Evolutionary conservation across 2,113 vertebrate species (phyloP).

Genomic region (Notothenia rossii): DNA sequence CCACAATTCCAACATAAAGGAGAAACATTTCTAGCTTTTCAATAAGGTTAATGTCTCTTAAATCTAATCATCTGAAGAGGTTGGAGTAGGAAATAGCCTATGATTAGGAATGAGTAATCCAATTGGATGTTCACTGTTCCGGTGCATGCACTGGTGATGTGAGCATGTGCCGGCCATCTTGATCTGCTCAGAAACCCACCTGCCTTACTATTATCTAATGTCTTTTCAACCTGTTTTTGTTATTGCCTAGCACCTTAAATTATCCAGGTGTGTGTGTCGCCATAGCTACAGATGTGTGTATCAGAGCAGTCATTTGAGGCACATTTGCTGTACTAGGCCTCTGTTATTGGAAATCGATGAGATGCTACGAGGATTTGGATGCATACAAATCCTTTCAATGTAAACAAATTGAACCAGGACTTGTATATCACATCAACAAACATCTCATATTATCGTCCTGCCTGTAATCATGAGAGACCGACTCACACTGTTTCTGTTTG

Average conservation of each 20-base stretch:
- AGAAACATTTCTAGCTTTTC: background rate
- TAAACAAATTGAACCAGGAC: background rate
- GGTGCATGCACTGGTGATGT: background rate
- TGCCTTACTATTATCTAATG: constrained; percentile 1
- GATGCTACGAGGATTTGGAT: constrained; percentile 16
- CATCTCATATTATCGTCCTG: constrained; percentile 18
- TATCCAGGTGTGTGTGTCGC: constrained; percentile 60
- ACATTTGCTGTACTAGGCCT: constrained; percentile 7
- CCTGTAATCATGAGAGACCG: constrained; percentile 10
- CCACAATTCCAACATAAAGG: constrained; percentile 25
- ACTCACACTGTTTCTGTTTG: constrained; percentile 7
- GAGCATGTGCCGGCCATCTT: background rate
- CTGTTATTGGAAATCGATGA: constrained; percentile 29
- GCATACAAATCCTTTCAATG: background rate
- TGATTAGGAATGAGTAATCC: constrained; percentile 21
- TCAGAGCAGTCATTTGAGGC: constrained; percentile 34
- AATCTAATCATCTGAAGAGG: background rate
- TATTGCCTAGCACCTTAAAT: constrained; percentile 52
- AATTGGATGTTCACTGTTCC: constrained; percentile 32
- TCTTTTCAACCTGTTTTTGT: constrained; percentile 13
- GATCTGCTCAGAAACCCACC: constrained; percentile 18
- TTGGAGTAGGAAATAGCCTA: constrained; percentile 14
- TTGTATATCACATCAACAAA: constrained; percentile 15
- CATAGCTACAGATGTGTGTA: constrained; percentile 53
- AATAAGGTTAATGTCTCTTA: background rate